Percentiles rank a stretch among this genome's conserved stretches.
phyloP scores from a whole-genome alignment of 2,888 invertebrate genomes.

The Pollenia griseotomentosa region DNA sequence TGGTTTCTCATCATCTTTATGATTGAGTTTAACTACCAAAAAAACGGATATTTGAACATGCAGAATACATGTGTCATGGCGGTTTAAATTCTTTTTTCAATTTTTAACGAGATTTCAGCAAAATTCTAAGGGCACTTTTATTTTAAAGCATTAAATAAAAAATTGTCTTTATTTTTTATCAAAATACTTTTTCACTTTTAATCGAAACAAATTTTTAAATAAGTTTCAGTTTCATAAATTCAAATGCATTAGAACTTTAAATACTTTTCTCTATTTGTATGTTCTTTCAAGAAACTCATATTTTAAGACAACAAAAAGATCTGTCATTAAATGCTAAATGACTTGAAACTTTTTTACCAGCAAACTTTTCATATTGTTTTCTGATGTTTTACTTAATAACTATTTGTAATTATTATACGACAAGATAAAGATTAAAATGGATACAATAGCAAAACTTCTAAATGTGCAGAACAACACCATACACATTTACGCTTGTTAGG shows the following conservation, averaged over 20 bases:
- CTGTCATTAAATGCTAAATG: conserved; percentile 7
- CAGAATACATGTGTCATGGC: no score
- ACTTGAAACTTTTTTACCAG: conserved; percentile 20
- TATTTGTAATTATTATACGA: conserved; percentile 38
- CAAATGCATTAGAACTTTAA: neutral
- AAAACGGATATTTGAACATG: no score
- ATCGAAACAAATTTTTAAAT: no score
- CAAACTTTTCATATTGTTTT: conserved; percentile 30
- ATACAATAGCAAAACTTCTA: neutral
- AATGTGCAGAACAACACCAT: conserved; percentile 17
- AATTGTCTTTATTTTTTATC: no score
- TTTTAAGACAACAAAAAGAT: neutral
- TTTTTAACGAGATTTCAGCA: no score
- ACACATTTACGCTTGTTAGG: conserved; percentile 8
- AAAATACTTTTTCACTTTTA: no score
- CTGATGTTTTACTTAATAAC: conserved; percentile 1
- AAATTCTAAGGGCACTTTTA: no score
- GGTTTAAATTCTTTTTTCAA: no score
- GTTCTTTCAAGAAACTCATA: neutral
- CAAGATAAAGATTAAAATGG: conserved; percentile 19
- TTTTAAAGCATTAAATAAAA: no score
- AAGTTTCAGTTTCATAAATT: neutral
- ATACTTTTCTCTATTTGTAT: neutral
- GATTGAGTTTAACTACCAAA: no score
- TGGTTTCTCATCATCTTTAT: no score